A percentile compares a stretch with the other conserved stretches of the same genome.
These are phyloP conservation scores for Hybos culiciformis DNA, from an alignment of 2,888 invertebrate species.

Conservation along the genomic window DNA sequence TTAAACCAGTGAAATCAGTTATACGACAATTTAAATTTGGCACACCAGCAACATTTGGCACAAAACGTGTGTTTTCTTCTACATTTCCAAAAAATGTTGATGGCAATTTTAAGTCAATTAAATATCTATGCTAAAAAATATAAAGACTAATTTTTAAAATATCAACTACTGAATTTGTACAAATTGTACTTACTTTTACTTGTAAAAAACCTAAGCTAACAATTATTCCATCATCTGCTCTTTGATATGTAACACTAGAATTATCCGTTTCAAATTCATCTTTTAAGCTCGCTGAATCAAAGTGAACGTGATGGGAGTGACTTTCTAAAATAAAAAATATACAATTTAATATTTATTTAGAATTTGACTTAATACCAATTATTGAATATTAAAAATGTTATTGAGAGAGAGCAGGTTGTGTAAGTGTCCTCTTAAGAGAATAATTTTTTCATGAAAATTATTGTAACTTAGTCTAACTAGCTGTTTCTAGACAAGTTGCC, in stretches of 20 bases:
- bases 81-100: slow-evolving; percentile 25
- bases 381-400: too few relatives aligned
- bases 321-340: not conserved
- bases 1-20: slow-evolving; percentile 28
- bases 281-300: slow-evolving; percentile 29
- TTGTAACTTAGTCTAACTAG: too few relatives aligned
- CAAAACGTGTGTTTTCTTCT: slow-evolving; percentile 21
- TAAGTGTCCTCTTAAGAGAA: too few relatives aligned
- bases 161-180: too few relatives aligned
- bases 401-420: too few relatives aligned
- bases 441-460: too few relatives aligned
- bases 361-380: too few relatives aligned
- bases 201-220: slow-evolving; percentile 35
- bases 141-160: too few relatives aligned
- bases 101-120: slow-evolving; percentile 32
- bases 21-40: slow-evolving; percentile 35
- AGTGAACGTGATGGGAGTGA: slow-evolving; percentile 33
- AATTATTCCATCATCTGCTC: slow-evolving; percentile 31
- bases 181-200: too few relatives aligned
- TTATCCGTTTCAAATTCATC: slow-evolving; percentile 30
- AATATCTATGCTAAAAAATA: slow-evolving; percentile 34
- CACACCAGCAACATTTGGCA: slow-evolving; percentile 26
- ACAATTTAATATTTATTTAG: too few relatives aligned
- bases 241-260: slow-evolving; percentile 33
- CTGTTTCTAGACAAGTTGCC: too few relatives aligned